These are phyloP conservation scores for Zonotrichia leucophrys DNA, from an alignment of 2,113 vertebrate species.

Conservation along the genomic window DNA sequence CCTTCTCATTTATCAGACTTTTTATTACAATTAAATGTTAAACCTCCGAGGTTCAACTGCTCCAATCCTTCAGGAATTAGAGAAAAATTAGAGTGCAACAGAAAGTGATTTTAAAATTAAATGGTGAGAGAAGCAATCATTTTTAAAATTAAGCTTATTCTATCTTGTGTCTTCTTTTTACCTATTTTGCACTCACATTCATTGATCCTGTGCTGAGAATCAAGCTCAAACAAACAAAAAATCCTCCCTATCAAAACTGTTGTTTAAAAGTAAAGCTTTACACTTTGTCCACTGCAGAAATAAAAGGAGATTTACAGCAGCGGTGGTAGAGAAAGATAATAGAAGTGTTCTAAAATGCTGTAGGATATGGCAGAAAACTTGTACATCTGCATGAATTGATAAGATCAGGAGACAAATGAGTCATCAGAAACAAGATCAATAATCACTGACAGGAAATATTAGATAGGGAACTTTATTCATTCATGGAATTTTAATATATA, in stretches of 20 bases:
- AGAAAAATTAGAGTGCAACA: not conserved
- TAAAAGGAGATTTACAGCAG: not conserved
- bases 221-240: not conserved
- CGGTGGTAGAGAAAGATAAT: not conserved
- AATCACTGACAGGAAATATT: not conserved
- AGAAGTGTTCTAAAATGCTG: not conserved
- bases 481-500: not conserved
- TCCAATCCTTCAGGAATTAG: not conserved
- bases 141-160: not conserved
- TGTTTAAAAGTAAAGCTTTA: not conserved
- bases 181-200: not conserved
- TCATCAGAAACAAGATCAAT: not conserved
- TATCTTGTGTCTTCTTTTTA: not conserved
- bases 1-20: not conserved
- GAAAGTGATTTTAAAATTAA: not conserved
- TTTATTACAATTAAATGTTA: not conserved
- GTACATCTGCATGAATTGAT: not conserved
- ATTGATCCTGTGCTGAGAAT: not conserved
- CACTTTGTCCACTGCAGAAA: not conserved
- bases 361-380: not conserved
- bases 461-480: not conserved
- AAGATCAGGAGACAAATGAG: not conserved
- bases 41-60: not conserved
- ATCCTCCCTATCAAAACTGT: not conserved
- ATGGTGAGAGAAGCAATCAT: not conserved